Evolutionary conservation across 2,888 invertebrate species (phyloP), one percentile per base, ranked within the genome.

Genomic region (Sclerodermus sp.): DNA sequence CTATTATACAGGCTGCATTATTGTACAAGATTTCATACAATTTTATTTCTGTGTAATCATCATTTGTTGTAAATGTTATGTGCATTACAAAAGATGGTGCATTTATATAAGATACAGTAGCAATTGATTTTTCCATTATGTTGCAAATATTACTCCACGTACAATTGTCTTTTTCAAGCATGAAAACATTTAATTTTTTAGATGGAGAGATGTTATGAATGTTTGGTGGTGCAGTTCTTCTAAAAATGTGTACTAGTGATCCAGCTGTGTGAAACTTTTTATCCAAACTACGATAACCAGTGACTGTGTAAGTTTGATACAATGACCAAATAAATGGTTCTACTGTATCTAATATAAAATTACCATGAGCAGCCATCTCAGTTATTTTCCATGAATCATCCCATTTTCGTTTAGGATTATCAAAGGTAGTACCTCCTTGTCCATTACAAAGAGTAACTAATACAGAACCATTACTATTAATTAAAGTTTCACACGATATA

Each of bases 311-410:
- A 16, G 73, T 65, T 29, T 63, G 64, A 55, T 79, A 81, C 14
- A 67, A 54, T 5, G 64, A 58, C 29, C 62, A 60, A 29, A 59
- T 48, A 65, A 82, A 83, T 2, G 77, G 73, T 44, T 75, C 64
- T 9, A 80, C 68, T n/a, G 64, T 53, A 1, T 55, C 64, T 31
- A 84, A 65, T 51, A 82, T 57, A 44, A 83, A 76, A 56, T 79
- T 70, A 36, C 80, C 79, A 59, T 82, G 73, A 6, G 83, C 79
- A 45, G 83, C 83, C 82, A 82, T 81, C 67, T 81, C 81, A 51
- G 78, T 78, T n/a, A 79, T 60, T 72, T 84, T 81, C 84, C 84
- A 84, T 13, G 81, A 79, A 72, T 84, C 82, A 55, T 79, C 78
- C 80, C 80, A 82, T 9, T 72, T 73, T 60, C 81, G 77, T 16